Evolutionary conservation across 2,797 vertebrate genomes (phyloP).

Genomic region (Arnoldichthys spilopterus): DNA sequence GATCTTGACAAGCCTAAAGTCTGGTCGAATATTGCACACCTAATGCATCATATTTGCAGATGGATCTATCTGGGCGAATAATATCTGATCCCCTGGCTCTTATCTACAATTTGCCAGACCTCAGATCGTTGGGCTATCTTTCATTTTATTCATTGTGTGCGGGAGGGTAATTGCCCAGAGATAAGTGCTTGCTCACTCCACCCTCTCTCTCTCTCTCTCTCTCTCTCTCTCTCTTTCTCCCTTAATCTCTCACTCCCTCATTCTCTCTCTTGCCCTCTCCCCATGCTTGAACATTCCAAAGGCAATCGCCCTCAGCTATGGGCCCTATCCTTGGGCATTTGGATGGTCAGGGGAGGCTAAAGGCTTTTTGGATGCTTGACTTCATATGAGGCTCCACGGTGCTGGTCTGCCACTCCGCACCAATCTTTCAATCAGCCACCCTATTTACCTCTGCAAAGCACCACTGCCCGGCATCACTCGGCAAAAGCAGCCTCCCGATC

Average conservation of each 20-base stretch:
- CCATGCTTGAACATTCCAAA: conserved; percentile 63
- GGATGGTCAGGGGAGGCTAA: conserved; percentile 54
- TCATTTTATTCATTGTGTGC: conserved; percentile 78
- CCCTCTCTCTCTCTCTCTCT: conserved; percentile 46
- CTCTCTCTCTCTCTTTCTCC: conserved; percentile 54
- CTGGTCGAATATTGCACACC: conserved; percentile 65
- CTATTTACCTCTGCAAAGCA: conserved; percentile 76
- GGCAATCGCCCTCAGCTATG: conserved; percentile 72
- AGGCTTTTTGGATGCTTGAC: conserved; percentile 69
- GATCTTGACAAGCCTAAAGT: conserved; percentile 62
- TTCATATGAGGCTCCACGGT: conserved; percentile 61
- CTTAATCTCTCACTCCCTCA: conserved; percentile 1
- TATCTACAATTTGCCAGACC: conserved; percentile 71
- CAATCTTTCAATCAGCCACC: conserved; percentile 79
- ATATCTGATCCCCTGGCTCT: conserved; percentile 64
- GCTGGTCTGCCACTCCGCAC: conserved; percentile 69
- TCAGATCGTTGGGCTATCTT: conserved; percentile 75
- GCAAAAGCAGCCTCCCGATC: conserved; percentile 41
- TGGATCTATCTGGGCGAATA: conserved; percentile 65
- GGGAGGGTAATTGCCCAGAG: conserved; percentile 76
- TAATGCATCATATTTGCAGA: conserved; percentile 74
- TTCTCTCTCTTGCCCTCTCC: conserved; percentile 56
- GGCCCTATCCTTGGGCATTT: conserved; percentile 68
- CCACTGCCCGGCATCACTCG: conserved; percentile 68
- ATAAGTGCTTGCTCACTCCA: conserved; percentile 66